Evolutionary conservation across 2,113 vertebrate species (phyloP), one percentile per base, ranked within the genome.

Genomic region (Irena cyanogastra): DNA sequence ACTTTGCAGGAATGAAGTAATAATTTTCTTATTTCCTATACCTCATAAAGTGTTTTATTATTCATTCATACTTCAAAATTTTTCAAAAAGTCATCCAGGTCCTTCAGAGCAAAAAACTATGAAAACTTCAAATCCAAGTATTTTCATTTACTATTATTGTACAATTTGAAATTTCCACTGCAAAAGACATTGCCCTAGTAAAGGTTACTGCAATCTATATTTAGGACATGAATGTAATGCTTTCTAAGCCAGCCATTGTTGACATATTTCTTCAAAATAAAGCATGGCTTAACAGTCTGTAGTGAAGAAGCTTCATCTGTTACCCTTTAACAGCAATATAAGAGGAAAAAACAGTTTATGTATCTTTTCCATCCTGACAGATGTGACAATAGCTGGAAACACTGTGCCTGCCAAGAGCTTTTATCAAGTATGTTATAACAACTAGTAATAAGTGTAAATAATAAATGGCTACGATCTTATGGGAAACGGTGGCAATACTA

Each of bases 361-460:
- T 97, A 97, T 95, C 96, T 94, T 97, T 98, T 98, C 97, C 94
- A 96, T 98, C 95, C 97, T 97, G 98, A 97, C 97, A 98, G 98
- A 98, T 97, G 98, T 97, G 98, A 98, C 98, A 98, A 98, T 98
- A 98, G 98, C 97, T 97, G 96, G 92, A 97, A 98, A 98, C 96
- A 97, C 83, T 77, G 97, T 93, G 96, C 97, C 98, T 98, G 98
- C 98, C 98, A 99, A 98, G 98, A 98, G 98, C 98, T 98, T 98
- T 99, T 98, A 98, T 98, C 98, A 98, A 98, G 97, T 98, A 97
- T 97, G 97, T 98, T 98, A 98, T 98, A 99, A 99, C 98, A 98
- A 98, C 97, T 97, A 95, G 98, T 98, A 98, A 98, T 98, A 98
- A 98, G 98, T 98, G 98, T 99, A 98, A 99, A 99, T 99, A 99